These are phyloP conservation scores for Chionomys nivalis DNA, from an alignment of 2,113 vertebrate genomes.

Conservation along the genomic window DNA sequence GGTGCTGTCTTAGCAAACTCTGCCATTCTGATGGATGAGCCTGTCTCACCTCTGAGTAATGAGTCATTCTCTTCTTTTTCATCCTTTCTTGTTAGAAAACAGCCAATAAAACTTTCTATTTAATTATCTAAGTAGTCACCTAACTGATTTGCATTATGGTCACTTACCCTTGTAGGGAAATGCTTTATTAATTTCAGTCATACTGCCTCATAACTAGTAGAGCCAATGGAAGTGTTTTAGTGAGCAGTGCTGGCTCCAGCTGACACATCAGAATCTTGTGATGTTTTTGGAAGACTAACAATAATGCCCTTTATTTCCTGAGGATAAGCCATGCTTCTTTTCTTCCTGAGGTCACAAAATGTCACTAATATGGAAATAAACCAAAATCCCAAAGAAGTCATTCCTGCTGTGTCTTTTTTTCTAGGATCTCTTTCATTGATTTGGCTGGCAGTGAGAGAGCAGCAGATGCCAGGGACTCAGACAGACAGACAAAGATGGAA, in stretches of 20 bases:
- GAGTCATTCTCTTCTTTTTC: background rate
- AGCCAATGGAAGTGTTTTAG: slow-evolving; percentile 38
- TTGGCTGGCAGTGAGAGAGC: slow-evolving; percentile 96
- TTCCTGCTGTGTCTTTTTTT: slow-evolving; percentile 72
- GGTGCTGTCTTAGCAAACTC: slow-evolving; percentile 67
- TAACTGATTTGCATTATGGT: slow-evolving; percentile 61
- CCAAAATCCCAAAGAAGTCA: slow-evolving; percentile 54
- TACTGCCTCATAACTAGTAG: slow-evolving; percentile 60
- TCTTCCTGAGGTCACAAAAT: slow-evolving; percentile 61
- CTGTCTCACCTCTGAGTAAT: slow-evolving; percentile 69
- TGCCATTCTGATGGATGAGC: slow-evolving; percentile 74
- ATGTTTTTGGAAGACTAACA: slow-evolving; percentile 55
- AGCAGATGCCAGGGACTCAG: slow-evolving; percentile 91
- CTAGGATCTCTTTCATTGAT: slow-evolving; percentile 96
- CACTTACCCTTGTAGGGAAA: slow-evolving; percentile 61
- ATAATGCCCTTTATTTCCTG: slow-evolving; percentile 61
- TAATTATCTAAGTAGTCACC: slow-evolving; percentile 75
- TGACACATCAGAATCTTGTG: slow-evolving; percentile 52
- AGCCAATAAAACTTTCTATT: slow-evolving; percentile 66
- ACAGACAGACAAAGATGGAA: slow-evolving; percentile 94
- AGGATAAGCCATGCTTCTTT: slow-evolving; percentile 51
- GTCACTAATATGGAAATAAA: slow-evolving; percentile 55
- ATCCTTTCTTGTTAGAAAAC: slow-evolving; percentile 50
- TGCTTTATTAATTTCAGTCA: slow-evolving; percentile 65
- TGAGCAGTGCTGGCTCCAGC: slow-evolving; percentile 29